These are phyloP conservation scores for Cephus nigrinus DNA, from an alignment of 2,888 invertebrate species.

Conservation along the genomic window DNA sequence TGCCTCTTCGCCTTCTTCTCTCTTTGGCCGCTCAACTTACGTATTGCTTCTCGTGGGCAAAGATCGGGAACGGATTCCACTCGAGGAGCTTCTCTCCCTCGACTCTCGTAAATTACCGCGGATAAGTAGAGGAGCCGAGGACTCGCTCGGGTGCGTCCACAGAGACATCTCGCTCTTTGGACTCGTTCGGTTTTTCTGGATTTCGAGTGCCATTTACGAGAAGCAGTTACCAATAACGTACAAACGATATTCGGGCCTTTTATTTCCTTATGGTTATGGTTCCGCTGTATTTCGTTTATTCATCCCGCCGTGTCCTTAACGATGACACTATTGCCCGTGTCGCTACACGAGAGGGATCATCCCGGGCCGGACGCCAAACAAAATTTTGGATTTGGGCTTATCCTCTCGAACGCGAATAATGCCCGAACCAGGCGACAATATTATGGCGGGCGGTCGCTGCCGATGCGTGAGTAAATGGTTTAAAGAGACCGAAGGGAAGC, in stretches of 20 bases:
- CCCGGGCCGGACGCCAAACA: neutral
- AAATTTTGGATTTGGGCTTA: slow-evolving; percentile 26
- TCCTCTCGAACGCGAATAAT: slow-evolving; percentile 10
- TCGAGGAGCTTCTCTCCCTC: neutral
- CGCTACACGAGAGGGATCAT: neutral
- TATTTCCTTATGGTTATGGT: neutral
- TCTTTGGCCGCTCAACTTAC: slow-evolving; percentile 13
- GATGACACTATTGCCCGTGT: neutral
- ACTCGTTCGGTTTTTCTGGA: neutral
- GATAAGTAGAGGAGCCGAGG: slow-evolving; percentile 1
- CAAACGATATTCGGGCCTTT: neutral
- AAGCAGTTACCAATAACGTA: neutral
- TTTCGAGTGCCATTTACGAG: neutral
- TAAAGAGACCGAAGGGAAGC: slow-evolving; percentile 40
- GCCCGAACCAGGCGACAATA: slow-evolving; percentile 57
- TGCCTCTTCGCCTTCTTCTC: slow-evolving; percentile 6
- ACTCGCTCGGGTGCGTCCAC: neutral
- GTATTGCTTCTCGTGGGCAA: slow-evolving; percentile 22
- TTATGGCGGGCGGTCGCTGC: slow-evolving; percentile 56
- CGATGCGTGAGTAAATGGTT: slow-evolving; percentile 64
- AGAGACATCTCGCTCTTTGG: neutral
- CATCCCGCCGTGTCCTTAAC: neutral
- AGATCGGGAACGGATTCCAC: neutral
- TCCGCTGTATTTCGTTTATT: neutral
- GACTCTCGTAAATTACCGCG: slow-evolving; percentile 11